Base-by-base conservation (phyloP, 2,888 invertebrate species). In the Hydropsyche betteni region DNA sequence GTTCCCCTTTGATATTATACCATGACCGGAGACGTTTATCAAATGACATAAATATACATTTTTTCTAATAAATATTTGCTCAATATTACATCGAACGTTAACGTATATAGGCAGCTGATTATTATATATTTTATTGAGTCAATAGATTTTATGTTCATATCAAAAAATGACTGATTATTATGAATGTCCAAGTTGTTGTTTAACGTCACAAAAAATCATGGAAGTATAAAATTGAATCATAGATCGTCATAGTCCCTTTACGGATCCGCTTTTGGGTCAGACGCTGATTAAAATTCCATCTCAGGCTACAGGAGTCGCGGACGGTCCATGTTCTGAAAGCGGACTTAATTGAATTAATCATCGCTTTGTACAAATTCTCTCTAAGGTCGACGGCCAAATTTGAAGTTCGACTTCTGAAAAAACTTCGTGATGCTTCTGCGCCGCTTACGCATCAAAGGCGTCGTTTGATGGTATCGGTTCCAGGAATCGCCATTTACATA, bases 281-380 rank as follows among this genome's bases (percentile, higher is more conserved):
- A 72, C 34, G 55, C 72, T 72, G 72, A 72, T 72, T 72, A 72
- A 72, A 72, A 72, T 72, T 72, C 72, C 38, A 72, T 72, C 72
- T 58, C 8, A 12, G 34, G 64, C 64, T 36, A 36, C 64, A 36
- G n/a, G 12, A 34, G 33, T 36, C 8, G 34, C 16, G 58, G 24
- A 58, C 58, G 24, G 53, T 4, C 53, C 14, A 24, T 24, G 61
- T 4, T 24, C 33, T 61, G 16, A 61, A 61, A 61, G 61, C 24
- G 10, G 44, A n/a, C 64, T 64, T 36, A 64, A 64, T 64, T 64
- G 64, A 64, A 64, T 64, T 64, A 64, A 64, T 64, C 64, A 64
- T 64, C 64, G 64, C 64, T 64, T 64, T 64, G 64, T 64, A 24
- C 64, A 36, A 64, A 64, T 64, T 64, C 34, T n/a, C 7, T 64